Evolutionary conservation across 2,888 invertebrate species (phyloP), one percentile per base, ranked within the genome.

Genomic region (Megastigmus dorsalis): DNA sequence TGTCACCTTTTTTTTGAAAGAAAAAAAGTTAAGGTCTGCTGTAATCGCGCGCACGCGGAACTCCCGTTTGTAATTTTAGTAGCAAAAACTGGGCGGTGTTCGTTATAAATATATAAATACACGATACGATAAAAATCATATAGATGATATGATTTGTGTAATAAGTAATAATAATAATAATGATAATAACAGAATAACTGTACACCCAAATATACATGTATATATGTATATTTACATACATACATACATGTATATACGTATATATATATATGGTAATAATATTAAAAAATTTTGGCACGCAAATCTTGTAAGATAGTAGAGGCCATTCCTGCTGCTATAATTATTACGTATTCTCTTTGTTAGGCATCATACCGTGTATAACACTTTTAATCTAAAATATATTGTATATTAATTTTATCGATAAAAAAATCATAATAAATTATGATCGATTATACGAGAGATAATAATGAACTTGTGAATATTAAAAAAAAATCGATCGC

Each of bases 321-420:
- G 83, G 84, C 84, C 85, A 86, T 85, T 86, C 84, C 85, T 86
- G 84, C 87, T 86, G 84, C 86, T 87, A 86, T 82, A 80, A 84
- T 84, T 83, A 82, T 81, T 81, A 79, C 80, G 82, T 83, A 84
- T 84, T 82, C 84, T 83, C 83, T 85, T 84, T 81, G 82, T 85
- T 85, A 85, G 85, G 77, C 82, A 82, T 84, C 82, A 82, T 85
- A 86, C 82, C 83, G 82, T 84, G 83, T 86, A 85, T 84, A 86
- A 86, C 83, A 85, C 81, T 82, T 84, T 84, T 83, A 84, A 82
- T 85, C 83, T 83, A 81, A 84, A 85, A 81, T 82, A 84, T 84
- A 85, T 84, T 86, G 86, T 86, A 88, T 87, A 87, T 86, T 87
- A 85, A 86, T 87, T 88, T 86, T 86, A 86, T 86, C 83, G 81